Conservation (phyloP, 1,140 invertebrate species). For the Triops cancriformis region DNA sequence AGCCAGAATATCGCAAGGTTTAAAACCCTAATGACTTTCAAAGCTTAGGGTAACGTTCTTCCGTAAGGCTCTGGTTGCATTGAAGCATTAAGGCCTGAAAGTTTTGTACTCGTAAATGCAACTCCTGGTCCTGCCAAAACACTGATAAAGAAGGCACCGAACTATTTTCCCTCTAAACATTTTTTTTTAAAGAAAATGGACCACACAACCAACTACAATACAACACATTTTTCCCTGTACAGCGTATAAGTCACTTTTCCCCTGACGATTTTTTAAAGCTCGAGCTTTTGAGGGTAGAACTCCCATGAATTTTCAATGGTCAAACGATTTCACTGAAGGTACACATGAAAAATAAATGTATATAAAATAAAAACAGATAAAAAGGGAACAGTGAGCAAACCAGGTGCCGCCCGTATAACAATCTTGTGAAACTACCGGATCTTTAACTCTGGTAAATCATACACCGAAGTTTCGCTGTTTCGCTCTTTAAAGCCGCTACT, state of each 20-base stretch:
- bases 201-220: neutral
- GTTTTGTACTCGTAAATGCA: neutral
- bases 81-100: neutral
- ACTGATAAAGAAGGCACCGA: neutral
- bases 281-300: neutral
- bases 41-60: neutral
- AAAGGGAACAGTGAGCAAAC: slow-evolving; percentile 7
- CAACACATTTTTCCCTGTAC: neutral
- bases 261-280: neutral
- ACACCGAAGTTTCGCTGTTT: slow-evolving; percentile 49
- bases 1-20: neutral
- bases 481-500: slow-evolving; percentile 50
- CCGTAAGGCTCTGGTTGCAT: neutral
- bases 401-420: slow-evolving; percentile 15
- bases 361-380: neutral
- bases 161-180: neutral
- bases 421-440: neutral
- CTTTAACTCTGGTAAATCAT: slow-evolving; percentile 41
- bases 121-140: slow-evolving; percentile 9
- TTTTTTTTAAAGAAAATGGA: neutral
- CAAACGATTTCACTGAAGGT: neutral
- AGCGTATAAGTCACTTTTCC: slow-evolving; percentile 6
- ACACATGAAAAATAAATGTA: neutral
- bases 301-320: neutral
- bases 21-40: neutral